Evolutionary conservation across 2,888 invertebrate genomes (phyloP).

Genomic region (Phalera bucephala): DNA sequence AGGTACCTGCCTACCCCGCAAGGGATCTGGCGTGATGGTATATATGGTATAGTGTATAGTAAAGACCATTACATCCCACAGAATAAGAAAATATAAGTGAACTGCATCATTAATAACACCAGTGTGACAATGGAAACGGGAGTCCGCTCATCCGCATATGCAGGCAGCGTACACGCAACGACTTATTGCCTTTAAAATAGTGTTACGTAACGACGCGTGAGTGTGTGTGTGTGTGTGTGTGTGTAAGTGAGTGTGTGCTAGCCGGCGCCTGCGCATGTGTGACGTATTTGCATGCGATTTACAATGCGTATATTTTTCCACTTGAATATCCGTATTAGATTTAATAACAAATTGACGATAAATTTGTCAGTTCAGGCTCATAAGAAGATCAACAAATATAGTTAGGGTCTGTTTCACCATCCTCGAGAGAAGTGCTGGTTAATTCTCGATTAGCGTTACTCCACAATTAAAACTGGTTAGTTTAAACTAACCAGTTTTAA

Average conservation of each 20-base stretch:
- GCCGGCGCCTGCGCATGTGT: slow-evolving; percentile 10
- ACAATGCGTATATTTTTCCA: slow-evolving; percentile 45
- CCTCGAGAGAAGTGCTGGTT: too few relatives aligned
- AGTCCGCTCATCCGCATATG: slow-evolving; percentile 36
- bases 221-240: slow-evolving; percentile 18
- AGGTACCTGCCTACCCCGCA: too few relatives aligned
- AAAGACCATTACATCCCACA: too few relatives aligned
- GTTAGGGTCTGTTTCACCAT: too few relatives aligned
- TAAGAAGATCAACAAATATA: too few relatives aligned
- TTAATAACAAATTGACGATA: too few relatives aligned
- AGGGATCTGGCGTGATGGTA: too few relatives aligned
- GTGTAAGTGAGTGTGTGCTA: slow-evolving; percentile 17
- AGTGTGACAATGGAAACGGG: slow-evolving; percentile 49
- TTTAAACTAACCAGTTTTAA: too few relatives aligned
- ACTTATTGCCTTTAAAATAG: slow-evolving; percentile 63
- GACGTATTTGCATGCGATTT: slow-evolving; percentile 30
- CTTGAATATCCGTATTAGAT: slow-evolving; percentile 4
- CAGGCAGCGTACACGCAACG: slow-evolving; percentile 53
- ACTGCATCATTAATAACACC: background rate
- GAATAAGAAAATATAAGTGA: background rate
- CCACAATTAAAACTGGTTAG: too few relatives aligned
- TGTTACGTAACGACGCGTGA: slow-evolving; percentile 50
- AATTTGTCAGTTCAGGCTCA: too few relatives aligned
- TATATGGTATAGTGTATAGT: too few relatives aligned
- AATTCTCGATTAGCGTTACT: too few relatives aligned